Evolutionary conservation across 2,888 invertebrate species (phyloP).

Genomic region (Clitarchus hookeri): DNA sequence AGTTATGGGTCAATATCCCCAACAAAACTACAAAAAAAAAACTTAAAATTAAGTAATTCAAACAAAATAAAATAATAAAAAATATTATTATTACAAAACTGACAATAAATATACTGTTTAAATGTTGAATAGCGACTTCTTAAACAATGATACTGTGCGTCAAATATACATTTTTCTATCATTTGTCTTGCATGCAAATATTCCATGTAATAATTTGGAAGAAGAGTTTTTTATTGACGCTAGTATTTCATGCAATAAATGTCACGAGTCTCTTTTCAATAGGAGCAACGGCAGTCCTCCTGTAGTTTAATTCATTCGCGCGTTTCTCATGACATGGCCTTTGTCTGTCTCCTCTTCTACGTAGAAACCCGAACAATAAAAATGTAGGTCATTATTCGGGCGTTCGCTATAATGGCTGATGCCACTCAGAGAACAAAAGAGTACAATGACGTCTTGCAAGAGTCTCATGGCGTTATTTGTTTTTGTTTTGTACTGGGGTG

Average conservation of each 20-base stretch:
- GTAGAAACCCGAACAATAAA: neutral
- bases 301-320: neutral
- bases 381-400: slow-evolving; percentile 8
- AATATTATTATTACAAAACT: no score
- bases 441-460: neutral
- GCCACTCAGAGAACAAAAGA: neutral
- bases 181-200: no score
- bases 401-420: neutral
- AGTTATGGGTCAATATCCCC: no score
- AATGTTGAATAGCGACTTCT: no score
- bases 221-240: neutral
- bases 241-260: neutral
- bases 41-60: no score
- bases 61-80: no score
- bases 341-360: neutral
- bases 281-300: neutral
- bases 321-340: neutral
- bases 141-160: no score
- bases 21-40: no score
- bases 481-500: neutral
- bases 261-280: neutral
- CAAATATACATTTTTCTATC: no score
- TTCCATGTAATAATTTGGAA: no score
- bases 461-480: neutral
- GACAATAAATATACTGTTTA: no score